phyloP scores from a whole-genome alignment of 2,113 vertebrate genomes.

The Aepyceros melampus region DNA sequence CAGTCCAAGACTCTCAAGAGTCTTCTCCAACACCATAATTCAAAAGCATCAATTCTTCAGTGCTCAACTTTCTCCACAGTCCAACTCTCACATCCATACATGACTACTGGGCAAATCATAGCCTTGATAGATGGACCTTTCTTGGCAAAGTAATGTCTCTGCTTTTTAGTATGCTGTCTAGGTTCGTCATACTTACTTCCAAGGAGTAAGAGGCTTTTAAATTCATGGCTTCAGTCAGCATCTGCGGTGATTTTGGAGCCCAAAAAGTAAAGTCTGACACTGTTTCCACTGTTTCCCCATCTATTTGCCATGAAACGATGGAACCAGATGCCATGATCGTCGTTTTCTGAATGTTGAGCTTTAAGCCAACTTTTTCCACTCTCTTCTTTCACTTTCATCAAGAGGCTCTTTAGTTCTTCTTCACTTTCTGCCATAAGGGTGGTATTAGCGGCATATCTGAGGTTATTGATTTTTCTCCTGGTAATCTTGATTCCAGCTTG shows the following conservation, averaged over 20 bases:
- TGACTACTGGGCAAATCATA: neutral
- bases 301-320: neutral
- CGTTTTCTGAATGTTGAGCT: neutral
- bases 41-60: neutral
- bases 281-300: neutral
- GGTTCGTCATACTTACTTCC: neutral
- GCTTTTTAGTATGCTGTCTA: neutral
- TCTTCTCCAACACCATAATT: neutral
- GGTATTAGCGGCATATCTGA: neutral
- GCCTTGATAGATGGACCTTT: neutral
- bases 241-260: neutral
- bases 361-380: neutral
- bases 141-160: neutral
- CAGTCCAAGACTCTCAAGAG: neutral
- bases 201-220: neutral
- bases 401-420: neutral
- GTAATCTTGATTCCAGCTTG: neutral
- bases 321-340: neutral
- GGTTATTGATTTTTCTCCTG: neutral
- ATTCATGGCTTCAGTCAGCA: neutral
- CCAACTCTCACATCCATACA: neutral
- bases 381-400: neutral
- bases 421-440: neutral
- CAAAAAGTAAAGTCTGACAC: neutral
- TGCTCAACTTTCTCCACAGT: neutral